These are phyloP conservation scores for Cordilura impudica DNA, from an alignment of 2,888 invertebrate species.

Conservation along the genomic window DNA sequence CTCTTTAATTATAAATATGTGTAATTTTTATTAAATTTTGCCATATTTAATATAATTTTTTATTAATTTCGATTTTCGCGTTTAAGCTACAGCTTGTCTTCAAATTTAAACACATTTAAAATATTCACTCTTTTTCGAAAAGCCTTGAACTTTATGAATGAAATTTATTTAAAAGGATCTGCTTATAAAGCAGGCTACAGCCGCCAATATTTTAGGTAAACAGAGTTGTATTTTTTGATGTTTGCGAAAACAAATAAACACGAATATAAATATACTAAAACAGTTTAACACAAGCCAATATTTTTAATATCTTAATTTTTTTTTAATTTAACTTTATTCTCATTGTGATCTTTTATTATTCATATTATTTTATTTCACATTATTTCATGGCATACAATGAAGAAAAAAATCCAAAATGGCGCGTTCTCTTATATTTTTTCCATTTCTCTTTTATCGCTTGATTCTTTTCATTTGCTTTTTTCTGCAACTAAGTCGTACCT, in stretches of 20 bases:
- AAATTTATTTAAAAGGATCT: conserved; percentile 29
- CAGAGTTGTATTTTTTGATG: conserved; percentile 14
- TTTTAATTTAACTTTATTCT: neutral
- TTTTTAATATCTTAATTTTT: neutral
- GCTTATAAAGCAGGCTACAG: conserved; percentile 22
- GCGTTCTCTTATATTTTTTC: conserved; percentile 60
- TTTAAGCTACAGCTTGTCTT: neutral
- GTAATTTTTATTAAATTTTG: neutral
- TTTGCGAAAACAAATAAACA: neutral
- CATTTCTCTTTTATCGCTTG: conserved; percentile 25
- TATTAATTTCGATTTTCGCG: neutral
- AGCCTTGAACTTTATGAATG: conserved; percentile 65
- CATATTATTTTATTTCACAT: neutral
- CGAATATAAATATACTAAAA: neutral
- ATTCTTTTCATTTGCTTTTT: conserved; percentile 25
- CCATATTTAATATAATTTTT: neutral
- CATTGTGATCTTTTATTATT: neutral
- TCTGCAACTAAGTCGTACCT: conserved; percentile 26
- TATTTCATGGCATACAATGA: neutral
- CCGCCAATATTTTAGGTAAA: conserved; percentile 19
- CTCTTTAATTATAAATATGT: neutral
- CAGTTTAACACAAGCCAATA: neutral
- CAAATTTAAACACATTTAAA: neutral
- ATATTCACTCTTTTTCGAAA: neutral
- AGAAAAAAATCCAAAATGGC: conserved; percentile 66